phyloP scores from a whole-genome alignment of 2,113 vertebrate genomes.

The Rhodinocichla rosea region DNA sequence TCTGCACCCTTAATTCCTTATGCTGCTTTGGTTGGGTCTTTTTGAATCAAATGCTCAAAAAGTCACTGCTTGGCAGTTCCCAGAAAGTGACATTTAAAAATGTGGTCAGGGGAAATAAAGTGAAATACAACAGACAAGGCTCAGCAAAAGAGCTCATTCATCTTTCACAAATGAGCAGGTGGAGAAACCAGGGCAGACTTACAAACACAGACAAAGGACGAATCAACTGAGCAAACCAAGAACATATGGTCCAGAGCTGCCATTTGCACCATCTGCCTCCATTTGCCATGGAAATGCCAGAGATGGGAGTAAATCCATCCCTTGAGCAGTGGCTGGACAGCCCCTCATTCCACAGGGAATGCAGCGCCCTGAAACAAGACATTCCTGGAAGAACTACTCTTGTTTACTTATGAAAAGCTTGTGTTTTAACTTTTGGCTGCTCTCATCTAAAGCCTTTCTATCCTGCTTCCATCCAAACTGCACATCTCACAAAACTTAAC shows the following conservation, averaged over 20 bases:
- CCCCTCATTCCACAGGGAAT: neutral
- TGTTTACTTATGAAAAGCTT: neutral
- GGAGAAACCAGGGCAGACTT: neutral
- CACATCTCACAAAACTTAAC: neutral
- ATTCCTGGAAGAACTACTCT: neutral
- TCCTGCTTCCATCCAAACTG: neutral
- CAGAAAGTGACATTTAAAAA: neutral
- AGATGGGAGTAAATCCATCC: neutral
- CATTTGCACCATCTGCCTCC: conserved; percentile 2
- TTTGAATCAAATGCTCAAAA: neutral
- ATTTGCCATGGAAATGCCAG: neutral
- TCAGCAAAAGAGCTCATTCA: neutral
- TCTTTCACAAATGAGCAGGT: conserved; percentile 19
- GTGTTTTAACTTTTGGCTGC: neutral
- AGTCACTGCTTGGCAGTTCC: neutral
- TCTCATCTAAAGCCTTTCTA: neutral
- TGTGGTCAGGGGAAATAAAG: neutral
- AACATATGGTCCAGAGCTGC: neutral
- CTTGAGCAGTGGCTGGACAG: neutral
- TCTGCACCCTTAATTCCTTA: neutral
- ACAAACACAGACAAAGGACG: neutral
- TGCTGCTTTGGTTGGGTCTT: neutral
- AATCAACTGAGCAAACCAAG: neutral
- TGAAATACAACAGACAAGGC: neutral
- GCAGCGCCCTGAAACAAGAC: neutral